Evolutionary conservation across 2,797 vertebrate species (phyloP).

Genomic region (Anguilla pacifica): DNA sequence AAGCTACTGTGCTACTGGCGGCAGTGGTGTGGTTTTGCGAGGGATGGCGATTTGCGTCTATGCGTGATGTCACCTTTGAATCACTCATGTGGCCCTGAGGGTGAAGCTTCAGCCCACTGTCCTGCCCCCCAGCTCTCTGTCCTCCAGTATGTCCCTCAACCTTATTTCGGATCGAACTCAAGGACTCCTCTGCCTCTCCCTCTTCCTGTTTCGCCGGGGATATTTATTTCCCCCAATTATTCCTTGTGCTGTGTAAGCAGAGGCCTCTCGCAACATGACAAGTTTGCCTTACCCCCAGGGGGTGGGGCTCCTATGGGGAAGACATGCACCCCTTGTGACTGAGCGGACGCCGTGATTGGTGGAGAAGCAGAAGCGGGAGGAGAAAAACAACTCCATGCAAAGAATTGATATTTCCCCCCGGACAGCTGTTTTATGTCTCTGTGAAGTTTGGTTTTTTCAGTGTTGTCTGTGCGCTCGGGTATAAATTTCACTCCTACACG

Average conservation of each 20-base stretch:
- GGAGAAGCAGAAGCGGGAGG: background rate
- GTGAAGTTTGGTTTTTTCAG: background rate
- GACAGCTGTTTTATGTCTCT: background rate
- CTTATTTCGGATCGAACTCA: background rate
- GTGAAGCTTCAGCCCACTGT: background rate
- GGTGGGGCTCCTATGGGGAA: background rate
- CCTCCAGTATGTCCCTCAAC: background rate
- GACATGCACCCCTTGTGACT: background rate
- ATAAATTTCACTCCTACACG: background rate
- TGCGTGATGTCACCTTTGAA: background rate
- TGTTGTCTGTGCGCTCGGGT: background rate
- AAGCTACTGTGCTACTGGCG: background rate
- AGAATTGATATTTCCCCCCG: background rate
- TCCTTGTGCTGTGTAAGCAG: slow-evolving; percentile 11
- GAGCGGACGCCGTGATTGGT: background rate
- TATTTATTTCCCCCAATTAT: background rate
- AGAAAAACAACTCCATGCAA: background rate
- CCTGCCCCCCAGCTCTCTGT: background rate
- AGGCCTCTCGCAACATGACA: background rate
- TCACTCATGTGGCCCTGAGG: background rate
- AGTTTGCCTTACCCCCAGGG: background rate
- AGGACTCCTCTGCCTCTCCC: background rate
- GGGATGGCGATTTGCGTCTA: background rate
- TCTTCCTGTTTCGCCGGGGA: background rate
- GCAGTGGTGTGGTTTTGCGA: background rate